These are phyloP conservation scores for Philhelius pedissequus DNA, from an alignment of 2,888 invertebrate species.

Conservation along the genomic window DNA sequence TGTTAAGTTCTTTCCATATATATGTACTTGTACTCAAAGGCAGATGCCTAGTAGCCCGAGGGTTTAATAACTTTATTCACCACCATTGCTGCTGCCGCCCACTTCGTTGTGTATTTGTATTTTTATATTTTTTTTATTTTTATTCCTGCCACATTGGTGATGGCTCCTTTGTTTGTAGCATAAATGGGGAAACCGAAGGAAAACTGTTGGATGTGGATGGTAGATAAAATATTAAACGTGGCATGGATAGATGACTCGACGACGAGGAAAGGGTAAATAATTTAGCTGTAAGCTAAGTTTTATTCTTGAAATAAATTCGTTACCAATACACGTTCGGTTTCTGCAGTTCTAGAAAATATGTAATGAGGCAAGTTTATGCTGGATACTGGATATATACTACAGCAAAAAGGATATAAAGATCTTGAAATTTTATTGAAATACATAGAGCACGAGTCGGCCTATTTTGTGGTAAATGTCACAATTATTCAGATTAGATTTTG, in stretches of 20 bases:
- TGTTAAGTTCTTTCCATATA: slow-evolving; percentile 47
- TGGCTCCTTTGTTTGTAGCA: slow-evolving; percentile 3
- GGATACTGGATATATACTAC: neutral
- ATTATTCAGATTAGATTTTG: slow-evolving; percentile 60
- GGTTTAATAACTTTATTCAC: slow-evolving; percentile 62
- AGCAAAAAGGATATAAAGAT: neutral
- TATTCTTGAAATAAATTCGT: slow-evolving; percentile 11
- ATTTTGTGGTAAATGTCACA: slow-evolving; percentile 58
- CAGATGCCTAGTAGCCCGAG: slow-evolving; percentile 21
- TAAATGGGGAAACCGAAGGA: neutral
- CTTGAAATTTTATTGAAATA: slow-evolving; percentile 45
- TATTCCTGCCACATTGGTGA: slow-evolving; percentile 12
- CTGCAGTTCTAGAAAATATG: slow-evolving; percentile 40
- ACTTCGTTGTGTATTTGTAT: slow-evolving; percentile 3
- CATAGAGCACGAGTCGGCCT: slow-evolving; percentile 31
- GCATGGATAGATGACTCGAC: neutral
- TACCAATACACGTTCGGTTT: neutral
- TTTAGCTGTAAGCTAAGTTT: slow-evolving; percentile 3
- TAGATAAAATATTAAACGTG: neutral
- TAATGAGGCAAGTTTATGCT: slow-evolving; percentile 46
- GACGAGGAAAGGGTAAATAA: slow-evolving; percentile 3
- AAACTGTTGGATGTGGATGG: neutral
- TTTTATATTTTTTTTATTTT: neutral
- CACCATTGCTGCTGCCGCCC: neutral
- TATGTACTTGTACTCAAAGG: too few relatives aligned